A percentile compares a stretch with the other conserved stretches of the same genome.
These are phyloP conservation scores for Pseudolaguvia tuberculata DNA, from an alignment of 2,113 vertebrate species.

Conservation along the genomic window DNA sequence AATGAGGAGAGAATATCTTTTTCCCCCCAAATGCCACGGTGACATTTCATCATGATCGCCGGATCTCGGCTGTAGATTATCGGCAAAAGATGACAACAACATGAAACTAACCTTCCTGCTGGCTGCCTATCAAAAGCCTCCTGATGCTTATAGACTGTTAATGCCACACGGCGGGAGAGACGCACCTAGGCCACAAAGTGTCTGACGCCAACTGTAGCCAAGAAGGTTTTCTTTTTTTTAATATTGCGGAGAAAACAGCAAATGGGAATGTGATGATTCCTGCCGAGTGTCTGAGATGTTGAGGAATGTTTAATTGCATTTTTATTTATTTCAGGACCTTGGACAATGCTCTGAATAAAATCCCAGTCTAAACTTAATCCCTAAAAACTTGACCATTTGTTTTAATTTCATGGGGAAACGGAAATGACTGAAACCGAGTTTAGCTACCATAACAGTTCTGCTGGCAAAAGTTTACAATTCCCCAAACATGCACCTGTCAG, in stretches of 20 bases:
- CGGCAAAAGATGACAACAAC: conserved; percentile 36
- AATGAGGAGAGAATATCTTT: conserved; percentile 29
- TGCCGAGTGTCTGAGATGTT: background rate
- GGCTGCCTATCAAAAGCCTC: conserved; percentile 35
- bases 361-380: too few relatives aligned
- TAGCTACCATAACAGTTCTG: background rate
- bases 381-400: background rate
- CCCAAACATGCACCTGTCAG: conserved; percentile 14
- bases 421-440: background rate
- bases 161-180: conserved; percentile 33
- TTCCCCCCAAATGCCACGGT: conserved; percentile 43
- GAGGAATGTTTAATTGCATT: background rate
- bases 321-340: background rate
- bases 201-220: background rate
- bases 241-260: background rate
- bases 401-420: background rate
- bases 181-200: background rate
- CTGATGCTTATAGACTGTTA: conserved; percentile 35
- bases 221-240: background rate
- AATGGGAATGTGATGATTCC: background rate
- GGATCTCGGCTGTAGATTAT: conserved; percentile 41
- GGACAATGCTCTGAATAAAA: background rate
- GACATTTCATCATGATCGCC: conserved; percentile 42
- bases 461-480: background rate
- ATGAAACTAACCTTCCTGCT: conserved; percentile 43